Evolutionary conservation across 2,888 invertebrate species (phyloP), one percentile per base, ranked within the genome.

Genomic region (Allophyes oxyacanthae): DNA sequence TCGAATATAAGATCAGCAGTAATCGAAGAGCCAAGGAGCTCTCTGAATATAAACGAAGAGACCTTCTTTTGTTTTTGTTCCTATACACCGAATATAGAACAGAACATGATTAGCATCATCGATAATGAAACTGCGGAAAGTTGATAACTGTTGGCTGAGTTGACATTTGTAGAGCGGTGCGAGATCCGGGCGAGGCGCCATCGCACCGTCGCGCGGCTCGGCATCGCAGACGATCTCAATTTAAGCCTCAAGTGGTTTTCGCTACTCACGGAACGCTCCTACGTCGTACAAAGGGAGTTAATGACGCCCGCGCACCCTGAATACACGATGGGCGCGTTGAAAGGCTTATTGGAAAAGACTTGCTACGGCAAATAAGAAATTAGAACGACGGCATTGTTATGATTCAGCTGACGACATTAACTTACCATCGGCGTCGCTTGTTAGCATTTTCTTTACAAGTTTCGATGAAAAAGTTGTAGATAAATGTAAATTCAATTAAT

Each of bases 161-260:
- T 78, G 84, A 76, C 78, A 50, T 70, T 74, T 75, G 67, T 75
- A 49, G 64, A 79, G 68, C 66, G 57, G 48, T 48, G 46, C 48
- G 46, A 40, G 40, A 38, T 30, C 15, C 32, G 20, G 34, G 26
- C 45, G 20, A 32, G 15, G 14, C 34, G 38, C 26, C 45, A 40
- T 33, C 58, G 51, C 30, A 32, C 43, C 43, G 15, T 25, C 32
- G 14, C 32, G 15, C 43, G 34, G 2, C 2, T 64, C 72, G 76
- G 81, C 56, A 82, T 87, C 83, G 70, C 74, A 79, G 81, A 77
- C 84, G 85, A 88, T 90, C 89, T 91, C 86, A 89, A 91, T 89
- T 88, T 87, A 87, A 85, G 79, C 83, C 80, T 85, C 84, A 80
- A 90, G 87, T 84, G 87, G 84, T 88, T 89, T 87, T 86, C 82